phyloP scores from a whole-genome alignment of 2,888 invertebrate genomes.

The Thysanoteuthis rhombus region DNA sequence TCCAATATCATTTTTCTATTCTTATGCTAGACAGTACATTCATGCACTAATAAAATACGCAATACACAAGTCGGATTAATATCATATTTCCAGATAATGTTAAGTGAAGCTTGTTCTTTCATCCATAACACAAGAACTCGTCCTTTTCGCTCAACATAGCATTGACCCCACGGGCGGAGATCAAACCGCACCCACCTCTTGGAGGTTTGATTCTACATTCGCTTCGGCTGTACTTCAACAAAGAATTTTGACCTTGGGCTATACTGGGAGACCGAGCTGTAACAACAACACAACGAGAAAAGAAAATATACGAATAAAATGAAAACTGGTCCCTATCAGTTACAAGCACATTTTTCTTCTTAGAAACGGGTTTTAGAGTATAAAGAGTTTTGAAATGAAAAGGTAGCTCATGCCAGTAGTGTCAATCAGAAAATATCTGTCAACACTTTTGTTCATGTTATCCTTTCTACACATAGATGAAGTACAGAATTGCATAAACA shows the following conservation, averaged over 20 bases:
- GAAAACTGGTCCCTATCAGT: background rate
- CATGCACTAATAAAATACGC: too few species aligned
- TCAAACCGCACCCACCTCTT: background rate
- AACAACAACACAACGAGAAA: background rate
- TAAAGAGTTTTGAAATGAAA: background rate
- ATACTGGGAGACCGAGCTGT: background rate
- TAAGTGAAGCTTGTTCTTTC: background rate
- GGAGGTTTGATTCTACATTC: background rate
- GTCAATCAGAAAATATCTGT: background rate
- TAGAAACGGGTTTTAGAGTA: background rate
- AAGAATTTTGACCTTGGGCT: background rate
- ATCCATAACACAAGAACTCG: background rate
- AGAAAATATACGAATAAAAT: background rate
- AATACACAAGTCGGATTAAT: too few species aligned
- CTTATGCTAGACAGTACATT: too few species aligned
- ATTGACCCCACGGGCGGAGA: background rate
- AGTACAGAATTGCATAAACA: too few species aligned
- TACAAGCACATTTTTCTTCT: background rate
- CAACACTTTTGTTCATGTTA: too few species aligned
- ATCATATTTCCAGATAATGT: too few species aligned
- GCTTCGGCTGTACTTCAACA: background rate
- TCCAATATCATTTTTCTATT: too few species aligned
- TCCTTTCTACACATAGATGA: background rate
- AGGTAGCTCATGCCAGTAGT: background rate
- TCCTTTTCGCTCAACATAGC: background rate